Evolutionary conservation across 2,797 vertebrate species (phyloP), one percentile per base, ranked within the genome.

Genomic region (Gymnocypris eckloni): DNA sequence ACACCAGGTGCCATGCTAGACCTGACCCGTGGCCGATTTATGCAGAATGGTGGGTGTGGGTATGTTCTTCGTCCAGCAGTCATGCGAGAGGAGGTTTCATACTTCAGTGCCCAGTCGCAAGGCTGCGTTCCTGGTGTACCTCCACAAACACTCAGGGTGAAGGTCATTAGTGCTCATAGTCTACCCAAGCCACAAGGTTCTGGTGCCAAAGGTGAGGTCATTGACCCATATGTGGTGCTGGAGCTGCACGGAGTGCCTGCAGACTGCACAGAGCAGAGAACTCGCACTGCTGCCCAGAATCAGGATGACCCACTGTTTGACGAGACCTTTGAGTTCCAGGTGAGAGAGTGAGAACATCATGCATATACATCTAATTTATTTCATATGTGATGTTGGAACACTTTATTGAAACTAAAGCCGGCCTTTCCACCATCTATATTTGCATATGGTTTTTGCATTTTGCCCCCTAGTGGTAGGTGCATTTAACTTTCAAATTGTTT

Each of bases 111-210:
- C 43, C 97, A 99, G 89, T 98, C 97, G 0, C 98, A 99, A 92
- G 98, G 98, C 83, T 97, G 97, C 0, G 95, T 99, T n/a, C 98
- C 98, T 0, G 98, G 98, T 3, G 97, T 97, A 16, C 98, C 98
- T 3, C 96, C 98, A 0, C 97, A 99, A 59, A 97, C 96, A 39
- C 96, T 99, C 0, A 96, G 98, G 5, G 93, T 99, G 87, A 99
- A 99, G 96, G 96, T 99, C 75, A 99, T 99, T 93, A 99, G 98
- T 67, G 98, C 97, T 77, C 98, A 99, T 90, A 98, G 97, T 90
- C 97, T 99, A 86, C 98, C 98, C 85, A 99, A 99, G 93, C 98
- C 98, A 73, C 97, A 97, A 91, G 98, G 98, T 15, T 98, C 98
- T 0, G 98, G 98, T 86, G 97, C 98, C 66, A 99, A 99, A 88